phyloP scores from a whole-genome alignment of 1,140 invertebrate genomes.

The Drosophila teissieri region DNA sequence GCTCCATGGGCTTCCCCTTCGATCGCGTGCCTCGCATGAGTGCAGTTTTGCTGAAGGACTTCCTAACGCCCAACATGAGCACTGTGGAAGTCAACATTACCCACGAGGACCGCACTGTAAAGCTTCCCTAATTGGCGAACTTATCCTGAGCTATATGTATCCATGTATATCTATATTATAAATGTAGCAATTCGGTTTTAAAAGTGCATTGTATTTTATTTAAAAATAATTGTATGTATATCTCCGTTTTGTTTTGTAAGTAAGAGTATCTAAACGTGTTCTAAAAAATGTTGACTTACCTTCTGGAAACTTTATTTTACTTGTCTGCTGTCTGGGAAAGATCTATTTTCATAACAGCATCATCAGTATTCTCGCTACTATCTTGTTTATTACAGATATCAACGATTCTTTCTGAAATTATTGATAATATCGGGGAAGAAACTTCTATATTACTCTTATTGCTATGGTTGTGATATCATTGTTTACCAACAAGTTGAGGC shows the following conservation, averaged over 20 bases:
- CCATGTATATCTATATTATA: too few relatives aligned
- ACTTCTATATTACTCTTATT: conserved; percentile 28
- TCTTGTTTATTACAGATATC: conserved; percentile 59
- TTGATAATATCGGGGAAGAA: conserved; percentile 55
- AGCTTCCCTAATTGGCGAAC: too few relatives aligned
- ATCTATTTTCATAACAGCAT: conserved; percentile 29
- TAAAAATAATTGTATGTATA: too few relatives aligned
- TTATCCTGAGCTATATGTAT: too few relatives aligned
- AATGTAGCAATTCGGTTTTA: too few relatives aligned
- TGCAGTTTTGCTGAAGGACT: too few relatives aligned
- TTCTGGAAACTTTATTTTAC: conserved; percentile 35
- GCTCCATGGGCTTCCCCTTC: neutral
- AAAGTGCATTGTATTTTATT: too few relatives aligned
- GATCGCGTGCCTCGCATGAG: neutral
- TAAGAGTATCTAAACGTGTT: neutral
- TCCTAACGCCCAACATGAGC: too few relatives aligned
- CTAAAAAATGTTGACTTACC: neutral
- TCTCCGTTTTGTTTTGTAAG: too few relatives aligned
- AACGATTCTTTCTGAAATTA: conserved; percentile 18
- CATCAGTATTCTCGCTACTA: conserved; percentile 32
- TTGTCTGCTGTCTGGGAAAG: conserved; percentile 8
- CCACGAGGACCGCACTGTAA: too few relatives aligned
- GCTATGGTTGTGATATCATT: conserved; percentile 23
- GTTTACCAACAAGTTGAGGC: conserved; percentile 12
- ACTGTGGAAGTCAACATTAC: too few relatives aligned